Percentiles rank a stretch among this genome's conserved stretches.
Conservation (phyloP, 1,140 invertebrate genomes). For the Andricus grossulariae region DNA sequence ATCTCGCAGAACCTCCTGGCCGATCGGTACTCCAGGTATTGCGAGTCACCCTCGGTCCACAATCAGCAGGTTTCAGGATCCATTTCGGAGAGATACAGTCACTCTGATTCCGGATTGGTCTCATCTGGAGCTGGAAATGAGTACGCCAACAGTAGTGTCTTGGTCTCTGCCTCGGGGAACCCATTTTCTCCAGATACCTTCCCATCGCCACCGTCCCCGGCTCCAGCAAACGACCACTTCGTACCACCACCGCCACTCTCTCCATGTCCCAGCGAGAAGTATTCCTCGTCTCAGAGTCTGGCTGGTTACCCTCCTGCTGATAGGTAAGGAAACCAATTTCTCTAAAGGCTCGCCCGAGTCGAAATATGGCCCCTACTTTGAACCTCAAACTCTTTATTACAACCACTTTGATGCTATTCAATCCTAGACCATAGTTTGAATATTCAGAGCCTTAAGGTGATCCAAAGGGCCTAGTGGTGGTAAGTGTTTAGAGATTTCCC, state of each 20-base stretch:
- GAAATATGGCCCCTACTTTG: too few relatives aligned
- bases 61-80: slow-evolving; percentile 9
- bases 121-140: slow-evolving; percentile 43
- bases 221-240: slow-evolving; percentile 70
- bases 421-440: too few relatives aligned
- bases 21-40: slow-evolving; percentile 56
- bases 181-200: slow-evolving; percentile 69
- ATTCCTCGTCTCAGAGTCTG: slow-evolving; percentile 70
- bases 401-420: too few relatives aligned
- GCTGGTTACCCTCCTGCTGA: slow-evolving; percentile 66
- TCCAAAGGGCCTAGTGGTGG: too few relatives aligned
- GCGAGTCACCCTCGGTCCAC: slow-evolving; percentile 39
- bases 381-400: too few relatives aligned
- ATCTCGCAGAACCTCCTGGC: slow-evolving; percentile 43
- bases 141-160: slow-evolving; percentile 56
- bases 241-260: slow-evolving; percentile 72
- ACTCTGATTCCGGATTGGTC: slow-evolving; percentile 23
- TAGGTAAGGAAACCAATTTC: slow-evolving; percentile 22
- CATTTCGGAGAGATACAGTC: slow-evolving; percentile 4
- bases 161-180: slow-evolving; percentile 45
- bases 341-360: background rate
- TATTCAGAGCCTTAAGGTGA: too few relatives aligned
- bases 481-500: too few relatives aligned
- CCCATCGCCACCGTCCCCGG: slow-evolving; percentile 72
- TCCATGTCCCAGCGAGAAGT: slow-evolving; percentile 67